Evolutionary conservation across 2,797 vertebrate genomes (phyloP), one percentile per base, ranked within the genome.

Genomic region (Xenopus petersii): DNA sequence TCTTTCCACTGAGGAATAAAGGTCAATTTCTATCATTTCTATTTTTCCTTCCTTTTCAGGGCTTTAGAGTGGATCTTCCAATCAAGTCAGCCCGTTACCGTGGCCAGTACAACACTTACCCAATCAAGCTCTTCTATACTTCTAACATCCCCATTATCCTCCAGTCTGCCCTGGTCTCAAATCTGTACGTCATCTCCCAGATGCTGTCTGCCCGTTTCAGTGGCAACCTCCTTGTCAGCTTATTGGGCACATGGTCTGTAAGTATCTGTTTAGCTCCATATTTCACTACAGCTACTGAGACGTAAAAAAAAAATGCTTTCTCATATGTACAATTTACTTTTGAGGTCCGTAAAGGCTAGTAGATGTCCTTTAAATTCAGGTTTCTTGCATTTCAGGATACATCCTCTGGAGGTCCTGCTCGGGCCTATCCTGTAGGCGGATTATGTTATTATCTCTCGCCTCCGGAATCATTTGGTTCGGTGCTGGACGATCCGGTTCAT

Each of bases 121-220:
- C 98, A 10, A 99, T 99, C 90, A 99, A 99, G 86, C 85, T 99
- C 26, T 99, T 99, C 90, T 99, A 99, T 71, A 99, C 98, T 51
- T 99, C 98, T 84, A 99, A 99, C 91, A 99, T 99, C 84, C 98
- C 98, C 85, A 99, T 99, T 88, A 99, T 99, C 87, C 93, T 99
- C 78, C 98, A 99, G 86, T 98, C 97, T 0, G 98, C 98, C 0
- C 87, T 99, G 64, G 98, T 99, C 68, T 99, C 98, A 83, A 99
- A 99, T 80, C 89, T 99, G 3, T 99, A 99, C 0, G 95, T 99
- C 70, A 99, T 99, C 87, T 98, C 98, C 75, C 98, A 99, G 87
- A 99, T 99, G 98, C 88, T 99, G 49, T 98, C 97, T 0, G 97
- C 97, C 4, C 96, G 98, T 64, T 99, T 99, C 88, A 98, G 97